Base-by-base conservation (phyloP, 2,797 vertebrate species). In the Clarias fuscus region DNA sequence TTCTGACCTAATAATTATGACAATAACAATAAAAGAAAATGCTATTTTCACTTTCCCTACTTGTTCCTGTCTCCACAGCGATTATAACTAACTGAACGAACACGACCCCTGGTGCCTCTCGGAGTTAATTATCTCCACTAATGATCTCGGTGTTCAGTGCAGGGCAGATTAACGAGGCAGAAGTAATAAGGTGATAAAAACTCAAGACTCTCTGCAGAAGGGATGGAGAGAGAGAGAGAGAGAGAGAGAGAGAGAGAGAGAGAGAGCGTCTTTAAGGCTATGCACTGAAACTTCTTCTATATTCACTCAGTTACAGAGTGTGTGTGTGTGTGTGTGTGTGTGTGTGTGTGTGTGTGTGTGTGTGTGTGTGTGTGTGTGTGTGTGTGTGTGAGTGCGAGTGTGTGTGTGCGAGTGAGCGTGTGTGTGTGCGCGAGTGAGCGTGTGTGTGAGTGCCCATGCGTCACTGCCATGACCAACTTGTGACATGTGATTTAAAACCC, bases 101-200 rank as follows among this genome's bases (percentile, higher is more conserved):
- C 17, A 6, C 1, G 43, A 33, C 17, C 56, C 4, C 24, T 18
- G 64, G n/a, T 22, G 80, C 53, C 80, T 27, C 48, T 82, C 3
- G 22, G 53, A 20, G 81, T 83, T 59, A 58, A 83, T 71, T 70
- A 56, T 68, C 43, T 33, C 18, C 20, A 20, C 68, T 58, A 77
- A 70, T 30, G 33, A 18, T 82, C 40, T 24, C 27, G 24, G 76
- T 24, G 62, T 56, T 68, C 40, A 77, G 73, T 58, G 2, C 6
- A 30, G 48, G 27, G 73, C 73, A 76, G 73, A 77, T 58, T 77
- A 77, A 77, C 27, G 27, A 58, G 75, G 40, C 53, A 58, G 75
- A 77, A 77, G 53, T 59, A 58, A 77, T 20, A 58, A 77, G 15
- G 75, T 17, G 33, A 20, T 77, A 59, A 58, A 58, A 77, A 58